phyloP scores from a whole-genome alignment of 2,797 vertebrate species.

The Gallinago stenura region DNA sequence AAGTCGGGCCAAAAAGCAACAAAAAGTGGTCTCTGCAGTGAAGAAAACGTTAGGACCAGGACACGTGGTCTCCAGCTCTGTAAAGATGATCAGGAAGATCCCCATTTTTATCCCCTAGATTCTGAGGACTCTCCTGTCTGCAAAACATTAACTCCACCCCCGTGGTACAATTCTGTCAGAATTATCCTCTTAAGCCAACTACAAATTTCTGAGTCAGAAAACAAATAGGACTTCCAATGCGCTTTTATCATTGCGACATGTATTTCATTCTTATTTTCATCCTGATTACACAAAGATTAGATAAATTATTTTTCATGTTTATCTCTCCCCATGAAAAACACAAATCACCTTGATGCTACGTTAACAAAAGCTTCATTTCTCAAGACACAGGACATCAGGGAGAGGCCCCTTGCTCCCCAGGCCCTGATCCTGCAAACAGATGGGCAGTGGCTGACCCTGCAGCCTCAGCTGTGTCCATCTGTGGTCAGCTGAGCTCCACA shows the following conservation, averaged over 20 bases:
- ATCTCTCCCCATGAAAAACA: background rate
- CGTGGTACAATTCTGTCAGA: background rate
- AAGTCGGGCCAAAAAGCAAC: background rate
- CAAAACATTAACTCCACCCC: conserved; percentile 10
- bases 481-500: background rate
- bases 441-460: background rate
- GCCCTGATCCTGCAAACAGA: background rate
- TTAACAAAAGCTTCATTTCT: background rate
- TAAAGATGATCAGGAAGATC: background rate
- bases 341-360: accelerated
- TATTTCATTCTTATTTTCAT: background rate
- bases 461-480: too few relatives aligned
- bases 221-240: background rate
- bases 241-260: background rate
- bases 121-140: background rate
- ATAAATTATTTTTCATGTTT: background rate
- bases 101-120: background rate
- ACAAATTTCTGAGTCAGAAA: background rate
- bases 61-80: background rate
- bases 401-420: background rate
- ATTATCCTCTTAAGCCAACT: background rate
- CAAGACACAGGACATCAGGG: background rate
- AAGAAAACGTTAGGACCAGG: accelerated
- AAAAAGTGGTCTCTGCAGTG: accelerated
- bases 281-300: background rate